Evolutionary conservation across 2,113 vertebrate genomes (phyloP), one percentile per base, ranked within the genome.

Genomic region (Lates calcarifer): DNA sequence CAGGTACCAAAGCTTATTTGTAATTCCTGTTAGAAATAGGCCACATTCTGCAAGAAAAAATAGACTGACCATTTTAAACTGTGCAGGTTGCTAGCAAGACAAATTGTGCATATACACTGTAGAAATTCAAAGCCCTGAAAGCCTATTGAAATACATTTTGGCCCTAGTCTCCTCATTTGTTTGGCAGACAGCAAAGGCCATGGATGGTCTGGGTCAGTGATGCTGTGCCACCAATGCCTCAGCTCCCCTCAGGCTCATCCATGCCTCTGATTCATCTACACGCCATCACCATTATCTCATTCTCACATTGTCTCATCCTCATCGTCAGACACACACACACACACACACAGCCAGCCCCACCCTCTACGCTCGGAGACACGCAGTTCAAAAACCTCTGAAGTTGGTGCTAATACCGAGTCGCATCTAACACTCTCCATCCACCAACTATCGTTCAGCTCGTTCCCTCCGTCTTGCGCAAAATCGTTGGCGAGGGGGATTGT

Each of bases 391-490:
- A 76, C 60, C 83, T 69, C 66, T 83, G 28, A 78, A 79, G 81
- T 91, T 90, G 91, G 90, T 92, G 93, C 93, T 94, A 92, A 86
- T 73, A 64, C 56, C n/a, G 62, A 84, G 66, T 82, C 81, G 77
- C 13, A 39, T 71, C 63, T 47, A 41, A 77, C 69, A 12, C 67
- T 58, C 55, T 70, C 63, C 80, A 75, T 81, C 76, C 76, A 69
- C 85, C 86, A 80, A 84, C 78, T 75, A 10, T 45, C 64, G 39
- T 55, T 72, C 41, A 43, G 29, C 26, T 22, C 14, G 20, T 67
- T 35, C 58, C 55, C 29, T 56, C 53, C 43, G 76, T 77, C 66
- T 67, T 18, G 29, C 66, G 74, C 71, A 56, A 37, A 37, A 53
- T 41, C 17, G 3, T 72, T 35, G 55, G 73, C 51, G 31, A 71